Evolutionary conservation across 1,140 invertebrate species (phyloP), one percentile per base, ranked within the genome.

Genomic region (Drosophila pseudoobscura): DNA sequence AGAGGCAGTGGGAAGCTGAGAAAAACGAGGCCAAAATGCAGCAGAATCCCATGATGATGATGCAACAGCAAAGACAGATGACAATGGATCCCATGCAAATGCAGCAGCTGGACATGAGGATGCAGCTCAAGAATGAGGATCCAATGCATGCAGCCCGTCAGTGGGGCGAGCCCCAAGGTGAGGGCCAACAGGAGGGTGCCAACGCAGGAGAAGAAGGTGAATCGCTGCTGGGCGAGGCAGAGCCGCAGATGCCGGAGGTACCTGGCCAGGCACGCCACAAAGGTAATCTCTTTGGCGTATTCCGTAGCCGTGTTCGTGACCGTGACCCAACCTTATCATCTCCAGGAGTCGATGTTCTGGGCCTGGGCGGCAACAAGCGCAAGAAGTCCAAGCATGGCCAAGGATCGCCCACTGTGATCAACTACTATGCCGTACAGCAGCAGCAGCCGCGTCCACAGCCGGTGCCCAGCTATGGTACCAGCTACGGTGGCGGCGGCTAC

Each of bases 231-330:
- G 89, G 78, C n/a, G 82, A 84, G 35, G 82, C 89, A 0, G 62
- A 56, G 17, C 85, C 89, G 8, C 89, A 91, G 60, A 89, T 84
- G 74, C 29, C 76, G 7, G 66, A 82, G 9, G 60, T 56, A 29
- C 29, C 45, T 17, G 73, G 47, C 17, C 60, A 75, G 64, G 82
- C 75, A 24, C 76, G 89, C 5, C 76, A 80, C 55, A 89, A 88
- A 91, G 89, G 89, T 91, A 91, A 91, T 87, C 82, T 91, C 45
- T 91, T 58, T 59, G 89, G 82, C 9, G 79, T 91, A 43, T 80
- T 88, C 35, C 89, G 65, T 39, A 74, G 35, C 45, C 57, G 49
- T 54, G 53, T 69, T 61, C 66, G 35, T 39, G 35, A 39, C 0
- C 35, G 35, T 39, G 35, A 74, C 50, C 26, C 51, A 26, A 22